Evolutionary conservation across 2,113 vertebrate species (phyloP).

Genomic region (Misgurnus mizolepis): DNA sequence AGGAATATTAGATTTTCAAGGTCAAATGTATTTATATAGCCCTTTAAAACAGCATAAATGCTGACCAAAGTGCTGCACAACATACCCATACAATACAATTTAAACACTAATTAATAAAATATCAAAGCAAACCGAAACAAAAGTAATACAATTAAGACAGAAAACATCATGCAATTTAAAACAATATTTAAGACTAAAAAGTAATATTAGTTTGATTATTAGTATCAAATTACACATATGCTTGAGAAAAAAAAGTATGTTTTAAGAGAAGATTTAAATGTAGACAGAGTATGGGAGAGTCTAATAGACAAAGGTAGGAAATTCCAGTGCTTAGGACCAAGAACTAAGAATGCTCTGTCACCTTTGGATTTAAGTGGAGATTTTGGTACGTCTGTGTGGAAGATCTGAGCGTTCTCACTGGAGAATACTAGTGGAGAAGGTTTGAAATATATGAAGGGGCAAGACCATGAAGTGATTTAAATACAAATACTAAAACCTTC

Average conservation of each 20-base stretch:
- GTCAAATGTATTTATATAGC: constrained; percentile 1
- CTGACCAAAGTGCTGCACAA: neutral
- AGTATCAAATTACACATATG: neutral
- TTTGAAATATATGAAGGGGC: too few species aligned
- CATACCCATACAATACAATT: neutral
- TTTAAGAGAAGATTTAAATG: neutral
- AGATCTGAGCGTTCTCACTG: too few species aligned
- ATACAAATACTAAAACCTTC: too few species aligned
- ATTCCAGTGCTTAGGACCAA: too few species aligned
- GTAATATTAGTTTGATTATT: too few species aligned
- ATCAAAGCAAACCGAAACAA: neutral
- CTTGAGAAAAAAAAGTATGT: neutral
- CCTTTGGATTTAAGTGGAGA: too few species aligned
- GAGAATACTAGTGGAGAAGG: too few species aligned
- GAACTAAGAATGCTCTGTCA: too few species aligned
- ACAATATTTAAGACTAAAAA: neutral
- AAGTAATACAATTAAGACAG: neutral
- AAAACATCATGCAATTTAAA: neutral
- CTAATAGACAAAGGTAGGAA: too few species aligned
- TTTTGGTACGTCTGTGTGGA: too few species aligned
- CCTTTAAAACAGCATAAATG: neutral
- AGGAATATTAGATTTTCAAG: neutral
- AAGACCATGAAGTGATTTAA: too few species aligned
- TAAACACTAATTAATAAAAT: too few species aligned
- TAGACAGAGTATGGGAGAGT: neutral